Evolutionary conservation across 2,888 invertebrate genomes (phyloP).

Genomic region (Ligdia adustata): DNA sequence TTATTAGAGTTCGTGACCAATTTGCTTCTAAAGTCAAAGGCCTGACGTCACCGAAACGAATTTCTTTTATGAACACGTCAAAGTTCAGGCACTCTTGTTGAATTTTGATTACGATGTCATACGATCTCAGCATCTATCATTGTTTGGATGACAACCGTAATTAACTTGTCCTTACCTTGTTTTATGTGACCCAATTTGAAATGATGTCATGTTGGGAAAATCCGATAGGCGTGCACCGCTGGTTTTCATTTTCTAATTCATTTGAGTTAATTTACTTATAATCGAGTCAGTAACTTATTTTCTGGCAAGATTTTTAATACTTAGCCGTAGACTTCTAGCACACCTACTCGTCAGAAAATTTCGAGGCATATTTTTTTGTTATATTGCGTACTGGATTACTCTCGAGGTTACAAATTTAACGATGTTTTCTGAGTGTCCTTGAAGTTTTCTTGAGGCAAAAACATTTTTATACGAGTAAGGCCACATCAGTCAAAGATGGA

Average conservation of each 20-base stretch:
- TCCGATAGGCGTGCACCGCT: slow-evolving; percentile 31
- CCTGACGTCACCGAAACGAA: slow-evolving; percentile 24
- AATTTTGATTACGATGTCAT: slow-evolving; percentile 69
- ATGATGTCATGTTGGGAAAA: slow-evolving; percentile 45
- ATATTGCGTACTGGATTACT: no score
- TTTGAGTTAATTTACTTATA: no score
- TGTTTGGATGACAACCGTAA: slow-evolving; percentile 67
- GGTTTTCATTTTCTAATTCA: slow-evolving; percentile 28
- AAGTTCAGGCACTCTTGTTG: slow-evolving; percentile 71
- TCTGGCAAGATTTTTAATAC: slow-evolving; percentile 20
- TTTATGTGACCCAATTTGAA: slow-evolving; percentile 60
- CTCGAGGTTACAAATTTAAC: no score
- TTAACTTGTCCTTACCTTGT: slow-evolving; percentile 68
- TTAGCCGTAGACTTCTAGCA: no score
- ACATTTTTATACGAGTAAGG: slow-evolving; percentile 16
- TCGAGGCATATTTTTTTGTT: no score
- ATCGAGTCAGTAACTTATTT: no score
- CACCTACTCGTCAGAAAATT: no score
- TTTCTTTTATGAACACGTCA: slow-evolving; percentile 56
- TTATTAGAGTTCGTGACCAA: slow-evolving; percentile 38
- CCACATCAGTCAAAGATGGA: slow-evolving; percentile 21
- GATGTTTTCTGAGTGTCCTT: slow-evolving; percentile 12
- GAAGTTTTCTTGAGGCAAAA: slow-evolving; percentile 11
- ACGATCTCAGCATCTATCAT: slow-evolving; percentile 66
- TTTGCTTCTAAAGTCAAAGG: slow-evolving; percentile 26